Evolutionary conservation across 2,797 vertebrate species (phyloP).

Genomic region (Salmo trutta): DNA sequence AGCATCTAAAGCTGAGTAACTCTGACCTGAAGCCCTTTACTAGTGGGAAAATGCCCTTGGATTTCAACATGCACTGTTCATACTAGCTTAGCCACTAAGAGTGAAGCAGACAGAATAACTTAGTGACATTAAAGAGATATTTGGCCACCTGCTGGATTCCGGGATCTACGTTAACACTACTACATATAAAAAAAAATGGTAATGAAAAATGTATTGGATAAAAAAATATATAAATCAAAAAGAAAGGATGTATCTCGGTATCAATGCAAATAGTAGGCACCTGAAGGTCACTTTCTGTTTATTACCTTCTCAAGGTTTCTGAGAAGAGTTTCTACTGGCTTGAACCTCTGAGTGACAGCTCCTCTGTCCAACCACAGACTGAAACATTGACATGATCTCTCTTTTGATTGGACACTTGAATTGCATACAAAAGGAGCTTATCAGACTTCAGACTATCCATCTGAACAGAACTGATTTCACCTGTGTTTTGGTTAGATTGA

Average conservation of each 20-base stretch:
- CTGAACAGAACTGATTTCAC: background rate
- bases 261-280: constrained; percentile 46
- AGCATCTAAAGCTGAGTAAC: background rate
- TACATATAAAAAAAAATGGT: constrained; percentile 42
- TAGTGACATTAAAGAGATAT: constrained; percentile 24
- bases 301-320: constrained; percentile 2
- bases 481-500: constrained; percentile 19
- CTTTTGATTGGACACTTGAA: constrained; percentile 51
- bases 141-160: constrained; percentile 60
- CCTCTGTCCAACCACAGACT: background rate
- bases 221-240: background rate
- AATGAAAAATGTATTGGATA: constrained; percentile 43
- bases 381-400: background rate
- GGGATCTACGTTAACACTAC: constrained; percentile 34
- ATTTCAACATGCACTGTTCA: constrained; percentile 24
- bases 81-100: constrained; percentile 14
- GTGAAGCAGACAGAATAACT: background rate
- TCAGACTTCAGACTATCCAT: constrained; percentile 10
- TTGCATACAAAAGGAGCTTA: constrained; percentile 31
- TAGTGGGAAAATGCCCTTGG: constrained; percentile 19
- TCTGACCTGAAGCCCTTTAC: background rate
- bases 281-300: constrained; percentile 25
- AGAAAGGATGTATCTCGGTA: constrained; percentile 21
- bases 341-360: constrained; percentile 4
- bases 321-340: background rate